Conservation (phyloP, 2,888 invertebrate genomes). For the Cephus pulcher region DNA sequence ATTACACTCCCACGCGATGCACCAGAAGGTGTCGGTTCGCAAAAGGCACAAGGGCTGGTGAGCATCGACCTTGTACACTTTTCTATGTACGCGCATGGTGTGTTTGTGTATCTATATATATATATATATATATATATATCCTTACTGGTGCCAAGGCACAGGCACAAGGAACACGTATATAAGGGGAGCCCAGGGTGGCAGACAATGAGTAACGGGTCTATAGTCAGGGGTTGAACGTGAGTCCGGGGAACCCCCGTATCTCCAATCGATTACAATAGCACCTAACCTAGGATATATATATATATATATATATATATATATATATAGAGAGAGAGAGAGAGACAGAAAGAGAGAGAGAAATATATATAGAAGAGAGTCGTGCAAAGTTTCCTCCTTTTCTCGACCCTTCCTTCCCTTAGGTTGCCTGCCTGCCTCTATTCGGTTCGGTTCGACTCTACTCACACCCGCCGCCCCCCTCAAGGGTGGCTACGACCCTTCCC, state of each 20-base stretch:
- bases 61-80: background rate
- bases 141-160: background rate
- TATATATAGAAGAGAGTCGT: conserved; percentile 37
- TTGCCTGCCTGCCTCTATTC: background rate
- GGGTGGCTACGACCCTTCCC: background rate
- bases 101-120: background rate
- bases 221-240: conserved; percentile 37
- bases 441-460: conserved; percentile 2
- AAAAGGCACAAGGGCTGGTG: background rate
- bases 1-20: background rate
- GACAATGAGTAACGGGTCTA: conserved; percentile 55
- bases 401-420: conserved; percentile 24
- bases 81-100: background rate
- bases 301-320: conserved; percentile 31
- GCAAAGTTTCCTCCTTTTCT: conserved; percentile 40
- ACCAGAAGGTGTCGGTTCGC: background rate
- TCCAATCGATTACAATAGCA: conserved; percentile 59
- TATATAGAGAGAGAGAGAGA: conserved; percentile 16
- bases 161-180: conserved; percentile 17
- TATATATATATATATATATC: conserved; percentile 18
- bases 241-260: conserved; percentile 52
- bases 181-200: conserved; percentile 41
- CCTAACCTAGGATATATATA: conserved; percentile 49
- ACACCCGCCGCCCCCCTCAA: background rate
- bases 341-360: conserved; percentile 31